Conservation (phyloP, 2,797 vertebrate species). For the Pitangus sulphuratus region DNA sequence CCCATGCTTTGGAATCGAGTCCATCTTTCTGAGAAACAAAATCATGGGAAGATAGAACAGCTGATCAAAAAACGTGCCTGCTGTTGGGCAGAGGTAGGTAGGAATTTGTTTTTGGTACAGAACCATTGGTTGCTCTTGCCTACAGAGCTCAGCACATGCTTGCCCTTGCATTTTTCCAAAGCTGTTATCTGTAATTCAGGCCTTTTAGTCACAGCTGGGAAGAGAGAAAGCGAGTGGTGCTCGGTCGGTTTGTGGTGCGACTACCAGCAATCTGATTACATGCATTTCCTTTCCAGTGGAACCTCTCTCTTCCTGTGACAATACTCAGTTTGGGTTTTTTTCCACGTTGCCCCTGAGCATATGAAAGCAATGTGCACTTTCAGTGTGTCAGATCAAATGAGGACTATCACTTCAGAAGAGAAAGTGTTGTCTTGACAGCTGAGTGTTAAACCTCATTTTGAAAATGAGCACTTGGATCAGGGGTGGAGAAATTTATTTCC, state of each 20-base stretch:
- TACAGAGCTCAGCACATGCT: not conserved
- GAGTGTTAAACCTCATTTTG: not conserved
- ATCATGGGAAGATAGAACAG: not conserved
- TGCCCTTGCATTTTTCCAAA: not conserved
- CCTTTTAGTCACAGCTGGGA: not conserved
- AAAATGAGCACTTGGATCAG: not conserved
- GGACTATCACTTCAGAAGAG: not conserved
- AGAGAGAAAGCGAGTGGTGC: not conserved
- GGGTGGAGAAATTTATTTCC: not conserved
- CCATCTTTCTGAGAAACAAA: not conserved
- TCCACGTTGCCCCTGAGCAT: not conserved
- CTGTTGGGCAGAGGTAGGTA: not conserved
- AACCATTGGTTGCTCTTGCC: not conserved
- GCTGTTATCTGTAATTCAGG: not conserved
- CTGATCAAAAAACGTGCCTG: not conserved
- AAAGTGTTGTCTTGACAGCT: not conserved
- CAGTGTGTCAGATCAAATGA: not conserved
- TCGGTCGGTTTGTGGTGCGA: not conserved
- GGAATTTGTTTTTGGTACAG: not conserved
- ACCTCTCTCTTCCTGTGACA: constrained; percentile 34
- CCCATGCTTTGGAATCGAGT: not conserved
- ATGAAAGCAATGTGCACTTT: not conserved
- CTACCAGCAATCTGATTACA: not conserved
- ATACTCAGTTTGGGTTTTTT: not conserved
- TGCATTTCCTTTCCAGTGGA: constrained; percentile 12